Conservation (phyloP, 1,140 invertebrate genomes). For the Musca vetustissima region DNA sequence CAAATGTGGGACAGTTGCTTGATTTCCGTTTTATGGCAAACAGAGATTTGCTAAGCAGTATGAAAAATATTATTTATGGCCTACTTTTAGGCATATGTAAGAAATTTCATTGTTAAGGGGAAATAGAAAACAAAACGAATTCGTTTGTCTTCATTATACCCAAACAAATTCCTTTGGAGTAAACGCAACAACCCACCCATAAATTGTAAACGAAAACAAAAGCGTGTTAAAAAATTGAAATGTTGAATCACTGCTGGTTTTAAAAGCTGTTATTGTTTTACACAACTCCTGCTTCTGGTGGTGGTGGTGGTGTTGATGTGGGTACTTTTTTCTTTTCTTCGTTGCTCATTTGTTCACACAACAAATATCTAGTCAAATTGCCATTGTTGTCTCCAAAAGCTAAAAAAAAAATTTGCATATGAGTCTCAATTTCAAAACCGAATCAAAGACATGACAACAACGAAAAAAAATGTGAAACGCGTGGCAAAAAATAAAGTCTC, state of each 20-base stretch:
- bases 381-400: conserved; percentile 7
- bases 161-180: too few relatives aligned
- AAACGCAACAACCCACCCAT: too few relatives aligned
- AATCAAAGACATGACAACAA: not conserved
- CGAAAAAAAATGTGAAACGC: not conserved
- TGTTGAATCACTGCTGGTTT: too few relatives aligned
- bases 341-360: not conserved
- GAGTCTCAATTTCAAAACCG: conserved; percentile 4
- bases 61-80: conserved; percentile 1
- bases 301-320: not conserved
- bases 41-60: conserved; percentile 3
- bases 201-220: too few relatives aligned
- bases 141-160: too few relatives aligned
- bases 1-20: not conserved
- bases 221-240: too few relatives aligned
- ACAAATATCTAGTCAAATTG: not conserved
- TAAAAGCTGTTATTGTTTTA: too few relatives aligned
- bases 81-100: conserved; percentile 19
- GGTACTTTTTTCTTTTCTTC: not conserved
- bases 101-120: not conserved
- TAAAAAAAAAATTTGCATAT: conserved; percentile 18
- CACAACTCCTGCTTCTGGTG: too few relatives aligned
- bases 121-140: not conserved
- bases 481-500: conserved; percentile 10
- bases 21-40: not conserved